These are phyloP conservation scores for Clamator glandarius DNA, from an alignment of 2,797 vertebrate genomes.

Conservation along the genomic window DNA sequence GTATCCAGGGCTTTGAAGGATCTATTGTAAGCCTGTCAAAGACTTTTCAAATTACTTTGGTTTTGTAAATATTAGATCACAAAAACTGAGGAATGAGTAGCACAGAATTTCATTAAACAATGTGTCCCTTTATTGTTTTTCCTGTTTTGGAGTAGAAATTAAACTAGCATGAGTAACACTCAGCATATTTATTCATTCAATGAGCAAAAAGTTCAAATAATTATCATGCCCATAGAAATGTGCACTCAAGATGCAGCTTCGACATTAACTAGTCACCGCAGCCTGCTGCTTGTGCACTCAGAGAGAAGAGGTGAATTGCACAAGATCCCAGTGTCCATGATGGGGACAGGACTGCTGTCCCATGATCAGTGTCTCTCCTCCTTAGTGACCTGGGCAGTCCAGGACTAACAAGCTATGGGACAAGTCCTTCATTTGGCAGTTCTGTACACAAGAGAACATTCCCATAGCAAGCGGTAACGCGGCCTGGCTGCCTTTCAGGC, in stretches of 20 bases:
- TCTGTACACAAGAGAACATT: neutral
- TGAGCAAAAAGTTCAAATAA: neutral
- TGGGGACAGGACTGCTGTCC: neutral
- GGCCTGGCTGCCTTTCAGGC: neutral
- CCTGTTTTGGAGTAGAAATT: neutral
- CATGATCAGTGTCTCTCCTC: neutral
- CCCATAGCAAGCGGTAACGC: neutral
- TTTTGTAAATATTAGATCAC: conserved; percentile 36
- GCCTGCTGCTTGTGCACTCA: neutral
- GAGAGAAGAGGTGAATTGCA: neutral
- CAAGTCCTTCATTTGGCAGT: neutral
- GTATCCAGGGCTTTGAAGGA: conserved; percentile 5
- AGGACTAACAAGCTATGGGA: neutral
- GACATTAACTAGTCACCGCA: neutral
- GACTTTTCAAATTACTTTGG: neutral
- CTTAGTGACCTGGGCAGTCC: neutral
- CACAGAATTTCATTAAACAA: neutral
- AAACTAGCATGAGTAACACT: neutral
- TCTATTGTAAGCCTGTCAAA: conserved; percentile 44
- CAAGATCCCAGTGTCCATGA: neutral
- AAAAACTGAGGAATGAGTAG: neutral
- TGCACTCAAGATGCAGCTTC: neutral
- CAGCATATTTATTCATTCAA: neutral
- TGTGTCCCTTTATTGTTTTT: neutral
- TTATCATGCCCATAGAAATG: neutral